These are phyloP conservation scores for Hylomyscus alleni DNA, from an alignment of 2,797 vertebrate species.

Conservation along the genomic window DNA sequence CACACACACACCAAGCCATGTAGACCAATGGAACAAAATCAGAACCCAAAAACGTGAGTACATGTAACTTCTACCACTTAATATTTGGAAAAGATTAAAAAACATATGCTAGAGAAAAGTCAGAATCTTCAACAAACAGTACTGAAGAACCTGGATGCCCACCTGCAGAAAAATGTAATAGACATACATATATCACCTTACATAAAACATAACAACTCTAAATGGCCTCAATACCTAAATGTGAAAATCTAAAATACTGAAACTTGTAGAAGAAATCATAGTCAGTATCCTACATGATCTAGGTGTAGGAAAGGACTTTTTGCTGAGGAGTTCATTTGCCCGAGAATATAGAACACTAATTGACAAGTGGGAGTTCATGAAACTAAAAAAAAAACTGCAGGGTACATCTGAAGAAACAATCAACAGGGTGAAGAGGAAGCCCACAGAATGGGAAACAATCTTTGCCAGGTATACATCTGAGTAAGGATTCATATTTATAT, in stretches of 20 bases:
- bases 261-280: not conserved
- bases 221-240: not conserved
- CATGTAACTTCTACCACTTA: not conserved
- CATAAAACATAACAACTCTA: not conserved
- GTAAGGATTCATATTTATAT: not conserved
- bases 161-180: not conserved
- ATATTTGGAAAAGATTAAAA: not conserved
- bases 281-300: not conserved
- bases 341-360: not conserved
- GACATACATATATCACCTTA: not conserved
- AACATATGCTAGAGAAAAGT: not conserved
- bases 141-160: not conserved
- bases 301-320: not conserved
- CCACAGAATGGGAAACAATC: not conserved
- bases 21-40: conserved; percentile 5
- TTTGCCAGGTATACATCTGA: not conserved
- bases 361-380: not conserved
- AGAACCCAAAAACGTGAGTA: not conserved
- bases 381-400: not conserved
- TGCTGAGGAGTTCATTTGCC: not conserved
- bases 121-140: not conserved
- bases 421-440: not conserved
- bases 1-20: not conserved
- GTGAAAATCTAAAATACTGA: not conserved
- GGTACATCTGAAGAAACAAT: not conserved